Percentiles rank a stretch among this genome's conserved stretches.
Evolutionary conservation across 2,797 vertebrate species (phyloP).

Genomic region (Pipistrellus pygmaeus): DNA sequence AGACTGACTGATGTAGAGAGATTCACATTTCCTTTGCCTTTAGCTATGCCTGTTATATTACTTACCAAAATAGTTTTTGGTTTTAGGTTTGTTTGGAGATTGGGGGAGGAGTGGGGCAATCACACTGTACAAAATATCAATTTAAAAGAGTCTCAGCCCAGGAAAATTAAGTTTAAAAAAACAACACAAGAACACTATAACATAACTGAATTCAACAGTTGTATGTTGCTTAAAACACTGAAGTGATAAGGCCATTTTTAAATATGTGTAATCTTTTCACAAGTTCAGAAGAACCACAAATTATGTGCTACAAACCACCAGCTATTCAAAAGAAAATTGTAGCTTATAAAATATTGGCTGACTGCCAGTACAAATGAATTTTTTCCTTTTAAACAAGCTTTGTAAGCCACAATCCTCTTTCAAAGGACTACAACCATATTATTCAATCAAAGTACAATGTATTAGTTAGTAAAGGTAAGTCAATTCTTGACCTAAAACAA

Average conservation of each 20-base stretch:
- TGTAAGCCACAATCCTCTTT: constrained; percentile 71
- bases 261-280: constrained; percentile 77
- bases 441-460: constrained; percentile 62
- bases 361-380: constrained; percentile 77
- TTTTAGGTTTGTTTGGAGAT: constrained; percentile 47
- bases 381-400: constrained; percentile 68
- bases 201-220: constrained; percentile 55
- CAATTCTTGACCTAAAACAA: constrained; percentile 64
- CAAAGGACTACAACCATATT: constrained; percentile 64
- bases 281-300: constrained; percentile 82
- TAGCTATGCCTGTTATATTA: constrained; percentile 45
- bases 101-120: not conserved
- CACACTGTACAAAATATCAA: constrained; percentile 59
- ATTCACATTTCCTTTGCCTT: constrained; percentile 15
- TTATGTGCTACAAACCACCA: constrained; percentile 81
- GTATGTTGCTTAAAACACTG: constrained; percentile 67
- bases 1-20: not conserved
- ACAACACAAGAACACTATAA: constrained; percentile 46
- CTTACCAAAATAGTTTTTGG: constrained; percentile 59
- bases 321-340: constrained; percentile 81
- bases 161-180: constrained; percentile 58
- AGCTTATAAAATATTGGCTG: constrained; percentile 81
- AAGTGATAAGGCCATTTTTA: constrained; percentile 77
- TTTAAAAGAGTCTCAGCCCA: constrained; percentile 62
- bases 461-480: constrained; percentile 62